phyloP scores from a whole-genome alignment of 2,888 invertebrate species.

The Formica aserva region DNA sequence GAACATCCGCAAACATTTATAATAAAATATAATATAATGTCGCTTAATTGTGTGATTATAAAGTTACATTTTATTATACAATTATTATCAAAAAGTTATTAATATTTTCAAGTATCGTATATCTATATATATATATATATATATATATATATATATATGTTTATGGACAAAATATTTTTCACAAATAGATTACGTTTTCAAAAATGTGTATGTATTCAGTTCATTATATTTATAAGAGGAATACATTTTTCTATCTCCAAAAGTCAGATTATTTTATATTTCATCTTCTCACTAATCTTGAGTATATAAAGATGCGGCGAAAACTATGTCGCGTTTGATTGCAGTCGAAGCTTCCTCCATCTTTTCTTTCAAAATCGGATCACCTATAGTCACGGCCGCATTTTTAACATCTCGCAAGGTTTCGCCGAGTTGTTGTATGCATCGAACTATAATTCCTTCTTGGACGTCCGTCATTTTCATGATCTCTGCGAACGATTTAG shows the following conservation, averaged over 20 bases:
- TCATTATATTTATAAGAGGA: conserved; percentile 25
- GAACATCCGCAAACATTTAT: background rate
- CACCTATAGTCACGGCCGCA: conserved; percentile 97
- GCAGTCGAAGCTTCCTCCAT: conserved; percentile 97
- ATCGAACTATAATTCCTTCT: conserved; percentile 98
- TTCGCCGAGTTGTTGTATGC: conserved; percentile 98
- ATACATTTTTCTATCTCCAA: conserved; percentile 5
- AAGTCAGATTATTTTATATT: background rate
- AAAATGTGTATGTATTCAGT: background rate
- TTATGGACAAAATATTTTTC: conserved; percentile 3
- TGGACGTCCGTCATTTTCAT: conserved; percentile 96
- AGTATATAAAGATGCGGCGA: conserved; percentile 98
- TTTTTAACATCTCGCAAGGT: conserved; percentile 95
- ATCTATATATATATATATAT: too few relatives aligned
- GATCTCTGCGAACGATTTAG: conserved; percentile 96
- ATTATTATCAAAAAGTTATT: conserved; percentile 1
- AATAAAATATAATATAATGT: conserved; percentile 21
- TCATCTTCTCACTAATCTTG: conserved; percentile 79
- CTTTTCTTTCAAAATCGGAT: conserved; percentile 95
- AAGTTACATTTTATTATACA: conserved; percentile 5
- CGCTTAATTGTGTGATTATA: conserved; percentile 9
- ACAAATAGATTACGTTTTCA: conserved; percentile 1
- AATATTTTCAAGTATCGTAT: background rate
- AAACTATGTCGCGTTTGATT: conserved; percentile 99
- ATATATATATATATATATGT: too few relatives aligned